Percentiles rank a stretch among this genome's conserved stretches.
Evolutionary conservation across 2,113 vertebrate species (phyloP).

Genomic region (Halcyon senegalensis): DNA sequence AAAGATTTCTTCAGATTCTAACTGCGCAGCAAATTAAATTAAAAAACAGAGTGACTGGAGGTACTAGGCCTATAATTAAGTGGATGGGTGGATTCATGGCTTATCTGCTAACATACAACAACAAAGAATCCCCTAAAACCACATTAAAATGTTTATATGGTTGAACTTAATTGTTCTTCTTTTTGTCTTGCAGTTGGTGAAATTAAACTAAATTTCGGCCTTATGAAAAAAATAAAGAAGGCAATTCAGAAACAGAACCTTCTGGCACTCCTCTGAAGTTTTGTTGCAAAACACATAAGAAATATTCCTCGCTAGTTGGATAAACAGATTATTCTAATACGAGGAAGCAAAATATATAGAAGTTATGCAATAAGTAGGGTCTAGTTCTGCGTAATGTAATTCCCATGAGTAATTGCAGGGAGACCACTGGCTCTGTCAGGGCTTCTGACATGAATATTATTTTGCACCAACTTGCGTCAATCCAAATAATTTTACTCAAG

Average conservation of each 20-base stretch:
- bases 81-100: slow-evolving; percentile 45
- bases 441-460: neutral
- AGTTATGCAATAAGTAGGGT: slow-evolving; percentile 20
- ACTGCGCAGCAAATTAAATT: slow-evolving; percentile 45
- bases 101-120: slow-evolving; percentile 42
- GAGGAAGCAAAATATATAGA: neutral
- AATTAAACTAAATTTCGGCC: slow-evolving; percentile 48
- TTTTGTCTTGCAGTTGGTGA: slow-evolving; percentile 33
- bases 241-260: neutral
- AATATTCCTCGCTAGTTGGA: neutral
- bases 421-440: slow-evolving; percentile 38
- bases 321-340: slow-evolving; percentile 16
- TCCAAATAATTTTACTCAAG: neutral
- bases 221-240: neutral
- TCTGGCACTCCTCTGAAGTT: neutral
- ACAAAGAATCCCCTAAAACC: slow-evolving; percentile 52
- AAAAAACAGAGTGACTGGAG: slow-evolving; percentile 31
- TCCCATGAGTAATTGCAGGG: slow-evolving; percentile 17
- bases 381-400: neutral
- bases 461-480: slow-evolving; percentile 35
- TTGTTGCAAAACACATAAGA: neutral
- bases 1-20: slow-evolving; percentile 33
- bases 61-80: slow-evolving; percentile 49
- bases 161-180: slow-evolving; percentile 42
- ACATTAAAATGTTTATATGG: neutral